Base-by-base conservation (phyloP, 2,888 invertebrate species). In the Camptogramma bilineatum region DNA sequence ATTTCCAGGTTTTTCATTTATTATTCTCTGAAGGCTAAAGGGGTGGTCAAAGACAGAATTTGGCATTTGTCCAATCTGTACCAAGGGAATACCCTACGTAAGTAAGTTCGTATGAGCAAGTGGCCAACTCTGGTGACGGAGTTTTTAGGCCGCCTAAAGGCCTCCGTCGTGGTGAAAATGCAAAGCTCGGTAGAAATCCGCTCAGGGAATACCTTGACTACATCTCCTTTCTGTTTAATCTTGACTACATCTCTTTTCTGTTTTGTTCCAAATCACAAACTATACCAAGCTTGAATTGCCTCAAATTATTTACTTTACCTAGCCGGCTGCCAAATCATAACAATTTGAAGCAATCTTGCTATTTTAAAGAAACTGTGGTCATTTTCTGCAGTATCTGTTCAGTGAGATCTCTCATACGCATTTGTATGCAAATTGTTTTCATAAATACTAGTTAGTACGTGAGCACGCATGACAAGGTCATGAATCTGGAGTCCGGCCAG, bases 381-480 rank as follows among this genome's bases (percentile, higher is more conserved):
- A 47, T 54, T 54, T 61, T 52, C 54, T 62, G 62, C 62, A 70
- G 71, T 72, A 78, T 79, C 77, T 74, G 73, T 78, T 71, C 71
- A 79, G 72, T 73, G 66, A 68, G 73, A 83, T 83, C 78, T 81
- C 77, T 74, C 76, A 79, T 74, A 72, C 72, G 73, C 74, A 85
- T 86, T 84, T 82, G 75, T 79, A 88, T 87, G 86, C 78, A 85
- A 87, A 90, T 86, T 76, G 79, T 82, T 87, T 82, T 84, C 81
- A 85, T 84, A 85, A 84, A 84, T 81, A n/a, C n/a, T n/a, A 80
- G 71, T 74, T 72, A 72, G 78, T 82, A 81, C 82, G 82, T 81
- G 80, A 82, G 77, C 74, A 80, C 79, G 81, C 82, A 83, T 78
- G 79, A 76, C 87, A 89, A 88, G 88, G 90, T 83, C 84, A 79